A percentile compares a stretch with the other conserved stretches of the same genome.
phyloP scores from a whole-genome alignment of 2,888 invertebrate species.

The Heliothis peltigera region DNA sequence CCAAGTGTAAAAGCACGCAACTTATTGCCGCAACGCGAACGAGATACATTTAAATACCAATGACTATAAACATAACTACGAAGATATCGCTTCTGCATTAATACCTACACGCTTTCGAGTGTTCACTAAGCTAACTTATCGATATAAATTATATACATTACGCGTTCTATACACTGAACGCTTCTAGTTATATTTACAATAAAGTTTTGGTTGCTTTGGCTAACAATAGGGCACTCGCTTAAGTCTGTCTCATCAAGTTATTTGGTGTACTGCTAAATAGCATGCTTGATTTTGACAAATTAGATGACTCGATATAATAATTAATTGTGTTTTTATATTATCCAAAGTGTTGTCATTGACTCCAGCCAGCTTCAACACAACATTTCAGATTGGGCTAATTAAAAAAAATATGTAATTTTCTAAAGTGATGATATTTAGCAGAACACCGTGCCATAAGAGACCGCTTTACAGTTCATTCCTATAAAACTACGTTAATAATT shows the following conservation, averaged over 20 bases:
- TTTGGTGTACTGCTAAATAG: conserved; percentile 22
- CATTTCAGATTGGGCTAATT: conserved; percentile 11
- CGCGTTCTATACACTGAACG: conserved; percentile 68
- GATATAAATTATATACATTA: conserved; percentile 72
- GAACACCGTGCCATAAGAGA: conserved; percentile 19
- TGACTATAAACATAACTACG: conserved; percentile 58
- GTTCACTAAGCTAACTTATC: conserved; percentile 64
- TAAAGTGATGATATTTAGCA: conserved; percentile 1
- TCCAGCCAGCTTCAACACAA: conserved; percentile 42
- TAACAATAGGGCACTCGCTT: conserved; percentile 81
- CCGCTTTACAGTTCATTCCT: conserved; percentile 60
- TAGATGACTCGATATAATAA: too few species aligned
- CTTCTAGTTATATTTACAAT: conserved; percentile 83
- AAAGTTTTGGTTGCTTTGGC: conserved; percentile 88
- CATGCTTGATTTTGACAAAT: not conserved
- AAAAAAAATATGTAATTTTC: not conserved
- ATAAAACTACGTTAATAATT: conserved; percentile 66
- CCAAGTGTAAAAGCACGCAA: conserved; percentile 37
- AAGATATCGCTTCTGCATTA: conserved; percentile 53
- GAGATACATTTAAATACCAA: conserved; percentile 53
- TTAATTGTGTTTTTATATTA: not conserved
- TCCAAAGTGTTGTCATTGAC: conserved; percentile 30
- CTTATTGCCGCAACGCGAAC: conserved; percentile 46
- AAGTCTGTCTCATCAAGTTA: conserved; percentile 60
- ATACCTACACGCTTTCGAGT: conserved; percentile 57